Percentiles rank a stretch among this genome's conserved stretches.
Conservation (phyloP, 2,113 vertebrate genomes). For the Takifugu flavidus region DNA sequence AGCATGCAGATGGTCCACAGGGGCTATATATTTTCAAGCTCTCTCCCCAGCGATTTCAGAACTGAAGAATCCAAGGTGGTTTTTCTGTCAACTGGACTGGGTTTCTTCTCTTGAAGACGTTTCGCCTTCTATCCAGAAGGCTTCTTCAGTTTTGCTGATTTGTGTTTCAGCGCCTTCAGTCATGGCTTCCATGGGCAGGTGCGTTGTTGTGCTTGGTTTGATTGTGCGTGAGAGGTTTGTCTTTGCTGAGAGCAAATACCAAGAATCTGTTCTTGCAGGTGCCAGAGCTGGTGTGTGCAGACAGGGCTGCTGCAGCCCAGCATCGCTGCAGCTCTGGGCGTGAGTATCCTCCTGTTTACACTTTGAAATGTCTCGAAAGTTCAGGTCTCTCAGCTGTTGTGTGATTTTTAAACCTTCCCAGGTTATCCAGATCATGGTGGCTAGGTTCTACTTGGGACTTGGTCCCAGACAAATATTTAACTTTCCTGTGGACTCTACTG, state of each 20-base stretch:
- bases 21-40: too few relatives aligned
- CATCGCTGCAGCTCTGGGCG: constrained; percentile 40
- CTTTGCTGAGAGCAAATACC: constrained; percentile 30
- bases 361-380: background rate
- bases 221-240: constrained; percentile 20
- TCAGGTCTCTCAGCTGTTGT: background rate
- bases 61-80: too few relatives aligned
- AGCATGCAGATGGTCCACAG: too few relatives aligned
- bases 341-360: constrained; percentile 8
- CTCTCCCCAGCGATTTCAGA: too few relatives aligned
- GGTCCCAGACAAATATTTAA: constrained; percentile 25
- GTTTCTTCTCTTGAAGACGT: too few relatives aligned
- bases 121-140: too few relatives aligned
- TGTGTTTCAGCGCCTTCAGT: too few relatives aligned
- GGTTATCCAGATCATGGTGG: constrained; percentile 67
- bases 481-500: background rate
- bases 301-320: background rate
- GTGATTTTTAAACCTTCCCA: constrained; percentile 21
- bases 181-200: background rate
- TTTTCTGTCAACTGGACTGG: too few relatives aligned
- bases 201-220: constrained; percentile 23
- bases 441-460: constrained; percentile 51
- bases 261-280: constrained; percentile 41
- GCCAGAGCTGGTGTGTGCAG: constrained; percentile 15
- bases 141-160: too few relatives aligned